A percentile compares a stretch with the other conserved stretches of the same genome.
phyloP scores from a whole-genome alignment of 1,140 invertebrate species.

The Sipha flava region DNA sequence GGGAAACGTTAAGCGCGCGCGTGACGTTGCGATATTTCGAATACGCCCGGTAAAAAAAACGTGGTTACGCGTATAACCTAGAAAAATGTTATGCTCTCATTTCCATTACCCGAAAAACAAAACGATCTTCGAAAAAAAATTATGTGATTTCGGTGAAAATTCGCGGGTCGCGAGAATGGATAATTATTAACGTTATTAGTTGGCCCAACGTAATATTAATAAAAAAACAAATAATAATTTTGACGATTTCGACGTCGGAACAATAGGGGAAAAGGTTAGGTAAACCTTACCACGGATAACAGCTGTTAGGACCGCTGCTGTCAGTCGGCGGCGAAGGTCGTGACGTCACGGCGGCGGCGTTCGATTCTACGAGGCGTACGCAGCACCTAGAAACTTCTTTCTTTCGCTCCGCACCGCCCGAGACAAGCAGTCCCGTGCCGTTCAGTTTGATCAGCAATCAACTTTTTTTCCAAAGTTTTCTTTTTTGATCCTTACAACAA shows the following conservation, averaged over 20 bases:
- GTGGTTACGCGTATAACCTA: neutral
- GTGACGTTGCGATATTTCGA: neutral
- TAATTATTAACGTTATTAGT: too few species aligned
- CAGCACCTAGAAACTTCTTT: neutral
- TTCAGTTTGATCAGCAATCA: neutral
- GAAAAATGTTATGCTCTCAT: too few species aligned
- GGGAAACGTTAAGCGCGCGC: neutral
- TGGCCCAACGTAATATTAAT: too few species aligned
- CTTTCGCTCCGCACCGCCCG: neutral
- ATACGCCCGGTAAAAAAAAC: conserved; percentile 1
- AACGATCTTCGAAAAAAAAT: too few species aligned
- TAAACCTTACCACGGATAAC: too few species aligned
- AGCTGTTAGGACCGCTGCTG: neutral
- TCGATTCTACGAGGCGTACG: neutral
- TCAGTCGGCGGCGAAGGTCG: too few species aligned
- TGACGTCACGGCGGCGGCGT: neutral
- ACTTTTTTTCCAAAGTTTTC: neutral
- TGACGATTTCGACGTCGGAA: neutral
- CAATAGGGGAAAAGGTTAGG: too few species aligned
- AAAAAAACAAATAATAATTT: too few species aligned
- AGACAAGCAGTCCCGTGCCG: neutral
- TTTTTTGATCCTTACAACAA: neutral
- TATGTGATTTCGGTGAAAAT: too few species aligned
- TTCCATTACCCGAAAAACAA: too few species aligned
- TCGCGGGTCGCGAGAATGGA: too few species aligned